phyloP scores from a whole-genome alignment of 2,113 vertebrate genomes.

The Lepus americanus region DNA sequence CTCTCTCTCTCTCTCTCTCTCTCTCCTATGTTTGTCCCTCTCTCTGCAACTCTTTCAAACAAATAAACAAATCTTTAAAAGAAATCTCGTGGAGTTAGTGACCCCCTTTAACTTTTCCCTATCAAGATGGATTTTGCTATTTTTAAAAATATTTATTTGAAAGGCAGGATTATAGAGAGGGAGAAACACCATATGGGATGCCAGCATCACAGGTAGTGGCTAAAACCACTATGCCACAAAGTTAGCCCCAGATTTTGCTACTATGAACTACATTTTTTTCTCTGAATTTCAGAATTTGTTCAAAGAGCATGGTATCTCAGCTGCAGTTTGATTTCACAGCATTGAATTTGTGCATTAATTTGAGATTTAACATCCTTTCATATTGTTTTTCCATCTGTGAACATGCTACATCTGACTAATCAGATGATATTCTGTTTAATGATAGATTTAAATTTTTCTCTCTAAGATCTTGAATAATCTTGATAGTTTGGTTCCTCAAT shows the following conservation, averaged over 20 bases:
- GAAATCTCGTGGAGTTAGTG: neutral
- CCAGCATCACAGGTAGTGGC: too few species aligned
- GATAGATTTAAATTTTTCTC: neutral
- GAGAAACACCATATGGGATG: too few species aligned
- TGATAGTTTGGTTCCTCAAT: neutral
- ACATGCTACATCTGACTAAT: neutral
- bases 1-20: too few species aligned
- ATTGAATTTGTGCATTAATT: neutral
- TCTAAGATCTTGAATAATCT: neutral
- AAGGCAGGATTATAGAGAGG: too few species aligned
- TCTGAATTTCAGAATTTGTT: conserved; percentile 37
- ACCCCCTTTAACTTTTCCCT: neutral
- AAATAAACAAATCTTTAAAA: too few species aligned
- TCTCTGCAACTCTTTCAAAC: too few species aligned
- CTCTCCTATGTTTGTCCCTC: too few species aligned
- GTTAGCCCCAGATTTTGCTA: neutral
- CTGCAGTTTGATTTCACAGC: neutral
- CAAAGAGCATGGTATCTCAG: neutral
- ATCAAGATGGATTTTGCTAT: neutral
- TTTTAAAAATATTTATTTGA: too few species aligned
- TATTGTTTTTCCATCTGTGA: neutral
- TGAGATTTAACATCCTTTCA: neutral
- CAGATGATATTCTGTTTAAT: neutral
- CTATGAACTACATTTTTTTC: neutral
- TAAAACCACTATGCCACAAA: too few species aligned